Evolutionary conservation across 2,113 vertebrate species (phyloP).

Genomic region (Leiothrix lutea): DNA sequence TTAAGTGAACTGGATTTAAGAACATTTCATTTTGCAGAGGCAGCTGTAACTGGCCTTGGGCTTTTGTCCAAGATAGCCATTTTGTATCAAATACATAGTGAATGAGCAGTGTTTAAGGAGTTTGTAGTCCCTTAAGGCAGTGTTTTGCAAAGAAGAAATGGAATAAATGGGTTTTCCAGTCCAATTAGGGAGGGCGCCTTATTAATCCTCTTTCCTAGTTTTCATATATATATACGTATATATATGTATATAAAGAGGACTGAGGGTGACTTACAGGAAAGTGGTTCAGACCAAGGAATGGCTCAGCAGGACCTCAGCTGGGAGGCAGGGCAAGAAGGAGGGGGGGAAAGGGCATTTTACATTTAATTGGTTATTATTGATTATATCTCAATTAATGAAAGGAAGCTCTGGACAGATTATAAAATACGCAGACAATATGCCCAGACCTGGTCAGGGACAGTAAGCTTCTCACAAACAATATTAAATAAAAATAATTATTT

Average conservation of each 20-base stretch:
- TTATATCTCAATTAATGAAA: neutral
- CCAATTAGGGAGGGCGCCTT: neutral
- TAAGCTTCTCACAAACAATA: neutral
- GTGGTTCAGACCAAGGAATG: neutral
- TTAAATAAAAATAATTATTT: constrained; percentile 25
- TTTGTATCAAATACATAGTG: neutral
- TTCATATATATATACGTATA: neutral
- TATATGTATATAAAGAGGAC: neutral
- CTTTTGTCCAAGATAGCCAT: neutral
- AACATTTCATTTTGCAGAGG: neutral
- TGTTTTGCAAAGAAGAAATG: neutral
- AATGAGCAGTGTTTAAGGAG: neutral
- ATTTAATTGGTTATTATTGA: neutral
- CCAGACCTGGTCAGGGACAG: neutral
- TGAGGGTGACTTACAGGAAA: neutral
- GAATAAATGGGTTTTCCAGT: neutral
- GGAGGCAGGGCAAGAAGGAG: accelerated
- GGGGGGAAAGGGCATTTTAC: neutral
- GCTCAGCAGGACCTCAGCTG: neutral
- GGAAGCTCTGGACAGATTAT: neutral
- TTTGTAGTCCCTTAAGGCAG: neutral
- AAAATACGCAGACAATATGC: neutral
- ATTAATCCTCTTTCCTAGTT: neutral
- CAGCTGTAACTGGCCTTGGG: neutral
- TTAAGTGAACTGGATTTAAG: neutral